Evolutionary conservation across 2,888 invertebrate species (phyloP).

Genomic region (Watsonalla cultraria): DNA sequence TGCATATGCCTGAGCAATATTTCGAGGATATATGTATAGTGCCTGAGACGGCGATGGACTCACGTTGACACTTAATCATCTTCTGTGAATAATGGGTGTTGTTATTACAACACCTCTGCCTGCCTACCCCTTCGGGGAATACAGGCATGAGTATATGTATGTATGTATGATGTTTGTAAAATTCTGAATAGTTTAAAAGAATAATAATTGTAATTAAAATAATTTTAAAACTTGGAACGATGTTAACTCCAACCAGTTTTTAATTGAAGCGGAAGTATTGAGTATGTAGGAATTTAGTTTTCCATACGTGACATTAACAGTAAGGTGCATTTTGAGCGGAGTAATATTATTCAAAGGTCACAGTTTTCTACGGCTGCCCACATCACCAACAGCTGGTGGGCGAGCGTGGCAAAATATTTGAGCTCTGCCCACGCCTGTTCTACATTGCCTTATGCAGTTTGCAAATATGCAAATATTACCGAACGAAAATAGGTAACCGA

Average conservation of each 20-base stretch:
- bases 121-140: no score
- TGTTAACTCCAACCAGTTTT: neutral
- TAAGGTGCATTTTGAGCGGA: slow-evolving; percentile 8
- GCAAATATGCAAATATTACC: slow-evolving; percentile 15
- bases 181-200: no score
- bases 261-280: neutral
- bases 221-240: neutral
- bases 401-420: slow-evolving; percentile 48
- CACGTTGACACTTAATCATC: no score
- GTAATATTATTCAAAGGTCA: slow-evolving; percentile 34
- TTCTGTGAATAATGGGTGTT: no score
- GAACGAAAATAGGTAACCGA: neutral
- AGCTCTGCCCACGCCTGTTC: slow-evolving; percentile 51
- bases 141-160: no score
- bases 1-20: no score
- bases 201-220: no score
- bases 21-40: no score
- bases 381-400: slow-evolving; percentile 41
- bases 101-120: no score
- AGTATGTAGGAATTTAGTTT: neutral
- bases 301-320: neutral
- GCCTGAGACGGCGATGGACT: no score
- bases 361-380: slow-evolving; percentile 44
- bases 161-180: no score
- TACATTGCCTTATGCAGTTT: slow-evolving; percentile 42